Conservation (phyloP, 2,888 invertebrate species). For the Scaptomyza tumidula region DNA sequence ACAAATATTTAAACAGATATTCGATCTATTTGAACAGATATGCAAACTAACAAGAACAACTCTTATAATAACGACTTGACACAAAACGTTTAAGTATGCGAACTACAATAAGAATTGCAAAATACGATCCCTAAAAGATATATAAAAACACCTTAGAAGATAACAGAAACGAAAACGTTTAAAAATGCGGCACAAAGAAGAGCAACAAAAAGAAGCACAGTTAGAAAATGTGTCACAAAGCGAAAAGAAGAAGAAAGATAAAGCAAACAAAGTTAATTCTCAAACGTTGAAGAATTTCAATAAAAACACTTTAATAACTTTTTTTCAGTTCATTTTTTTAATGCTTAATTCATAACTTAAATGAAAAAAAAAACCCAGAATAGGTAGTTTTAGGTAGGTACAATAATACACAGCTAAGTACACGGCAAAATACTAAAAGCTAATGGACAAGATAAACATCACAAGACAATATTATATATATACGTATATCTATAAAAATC, state of each 20-base stretch:
- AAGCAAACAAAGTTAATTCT: too few species aligned
- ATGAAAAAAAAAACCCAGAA: constrained; percentile 14
- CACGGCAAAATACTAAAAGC: constrained; percentile 64
- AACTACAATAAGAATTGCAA: neutral
- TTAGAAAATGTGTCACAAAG: neutral
- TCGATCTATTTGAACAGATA: constrained; percentile 12
- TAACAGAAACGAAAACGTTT: constrained; percentile 15
- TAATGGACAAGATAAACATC: constrained; percentile 77
- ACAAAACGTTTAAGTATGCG: constrained; percentile 22
- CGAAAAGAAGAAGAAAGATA: neutral
- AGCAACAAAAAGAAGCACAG: neutral
- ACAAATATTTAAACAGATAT: constrained; percentile 44
- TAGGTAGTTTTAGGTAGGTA: constrained; percentile 22
- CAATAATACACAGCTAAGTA: constrained; percentile 68
- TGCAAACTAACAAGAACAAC: neutral
- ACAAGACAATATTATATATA: constrained; percentile 52
- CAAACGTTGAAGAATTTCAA: too few species aligned
- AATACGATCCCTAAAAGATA: too few species aligned
- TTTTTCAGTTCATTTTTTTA: constrained; percentile 21
- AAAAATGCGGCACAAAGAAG: neutral
- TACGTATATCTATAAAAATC: neutral
- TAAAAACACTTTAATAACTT: neutral
- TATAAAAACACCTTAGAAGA: neutral
- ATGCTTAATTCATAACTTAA: constrained; percentile 27
- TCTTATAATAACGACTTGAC: neutral